Conservation (phyloP, 2,797 vertebrate genomes). For the Corythornis leucogaster region DNA sequence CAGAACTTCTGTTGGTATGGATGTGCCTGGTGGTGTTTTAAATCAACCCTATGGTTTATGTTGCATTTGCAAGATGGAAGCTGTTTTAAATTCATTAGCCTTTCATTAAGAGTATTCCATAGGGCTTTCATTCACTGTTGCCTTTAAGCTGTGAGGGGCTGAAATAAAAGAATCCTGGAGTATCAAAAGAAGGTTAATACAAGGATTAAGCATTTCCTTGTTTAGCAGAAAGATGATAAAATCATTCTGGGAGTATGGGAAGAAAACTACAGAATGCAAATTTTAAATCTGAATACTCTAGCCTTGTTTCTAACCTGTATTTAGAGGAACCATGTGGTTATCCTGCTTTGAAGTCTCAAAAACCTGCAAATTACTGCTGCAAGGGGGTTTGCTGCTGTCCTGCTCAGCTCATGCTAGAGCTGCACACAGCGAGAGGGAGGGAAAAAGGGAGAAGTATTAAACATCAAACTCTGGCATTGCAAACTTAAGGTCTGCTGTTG, state of each 20-base stretch:
- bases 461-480: not conserved
- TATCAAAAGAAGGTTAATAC: not conserved
- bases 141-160: not conserved
- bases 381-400: not conserved
- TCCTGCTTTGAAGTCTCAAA: not conserved
- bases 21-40: not conserved
- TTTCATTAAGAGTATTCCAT: not conserved
- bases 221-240: not conserved
- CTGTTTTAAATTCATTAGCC: not conserved
- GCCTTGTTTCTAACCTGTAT: not conserved
- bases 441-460: not conserved
- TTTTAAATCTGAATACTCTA: not conserved
- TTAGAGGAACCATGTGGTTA: not conserved
- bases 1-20: not conserved
- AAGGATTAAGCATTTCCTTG: not conserved
- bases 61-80: not conserved
- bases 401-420: not conserved
- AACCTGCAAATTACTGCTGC: not conserved
- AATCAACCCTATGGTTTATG: not conserved
- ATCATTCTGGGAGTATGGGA: not conserved
- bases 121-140: not conserved
- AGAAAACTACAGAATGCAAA: not conserved
- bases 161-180: slow-evolving; percentile 4
- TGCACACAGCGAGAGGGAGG: not conserved
- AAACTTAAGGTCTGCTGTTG: not conserved